These are phyloP conservation scores for Calyptommatus sinebrachiatus DNA, from an alignment of 2,113 vertebrate species.

Conservation along the genomic window DNA sequence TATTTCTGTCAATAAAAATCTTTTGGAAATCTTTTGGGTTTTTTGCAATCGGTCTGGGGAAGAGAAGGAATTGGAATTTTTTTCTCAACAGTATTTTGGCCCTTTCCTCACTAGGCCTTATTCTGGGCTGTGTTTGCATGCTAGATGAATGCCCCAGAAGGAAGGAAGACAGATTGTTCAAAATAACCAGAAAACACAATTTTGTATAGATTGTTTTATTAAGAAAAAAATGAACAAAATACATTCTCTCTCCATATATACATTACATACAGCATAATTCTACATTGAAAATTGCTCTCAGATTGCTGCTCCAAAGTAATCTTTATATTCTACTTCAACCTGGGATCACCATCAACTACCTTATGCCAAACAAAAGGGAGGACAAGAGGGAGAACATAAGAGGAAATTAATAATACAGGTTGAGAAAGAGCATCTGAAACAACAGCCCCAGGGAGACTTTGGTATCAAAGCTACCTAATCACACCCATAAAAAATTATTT, in stretches of 20 bases:
- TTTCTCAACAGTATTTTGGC: background rate
- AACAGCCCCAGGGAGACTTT: background rate
- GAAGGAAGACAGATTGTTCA: too few relatives aligned
- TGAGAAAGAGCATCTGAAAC: constrained; percentile 24
- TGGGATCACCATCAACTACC: constrained; percentile 54
- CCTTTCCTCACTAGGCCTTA: too few relatives aligned
- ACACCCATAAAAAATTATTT: background rate
- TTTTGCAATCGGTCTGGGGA: background rate
- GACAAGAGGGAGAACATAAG: background rate
- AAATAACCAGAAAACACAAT: background rate
- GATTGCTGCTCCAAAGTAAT: constrained; percentile 81
- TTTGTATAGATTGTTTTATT: constrained; percentile 73
- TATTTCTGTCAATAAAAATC: constrained; percentile 76
- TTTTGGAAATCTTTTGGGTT: constrained; percentile 50
- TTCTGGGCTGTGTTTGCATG: too few relatives aligned
- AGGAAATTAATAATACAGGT: constrained; percentile 35
- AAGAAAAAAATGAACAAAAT: constrained; percentile 95
- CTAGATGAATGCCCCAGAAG: too few relatives aligned
- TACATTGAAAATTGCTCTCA: constrained; percentile 76
- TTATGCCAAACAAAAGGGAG: constrained; percentile 35
- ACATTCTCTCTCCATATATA: constrained; percentile 98
- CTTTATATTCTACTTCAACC: constrained; percentile 65
- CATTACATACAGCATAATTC: constrained; percentile 94
- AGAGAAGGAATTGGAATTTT: background rate
- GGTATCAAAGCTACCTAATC: background rate